Conservation (phyloP, 2,888 invertebrate species). For the Sisyra terminalis region DNA sequence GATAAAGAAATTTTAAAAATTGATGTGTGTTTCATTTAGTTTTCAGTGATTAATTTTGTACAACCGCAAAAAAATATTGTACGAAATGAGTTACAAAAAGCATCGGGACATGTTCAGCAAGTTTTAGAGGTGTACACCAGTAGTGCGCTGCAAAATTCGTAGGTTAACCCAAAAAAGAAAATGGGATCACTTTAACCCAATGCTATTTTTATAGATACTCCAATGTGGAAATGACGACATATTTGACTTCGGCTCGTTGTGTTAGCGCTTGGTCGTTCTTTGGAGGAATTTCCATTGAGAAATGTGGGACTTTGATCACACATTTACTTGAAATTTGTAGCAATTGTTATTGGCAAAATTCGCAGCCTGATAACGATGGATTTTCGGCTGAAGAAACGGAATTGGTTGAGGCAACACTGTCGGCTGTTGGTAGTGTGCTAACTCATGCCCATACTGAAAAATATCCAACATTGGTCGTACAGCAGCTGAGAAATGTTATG, state of each 20-base stretch:
- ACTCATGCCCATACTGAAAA: conserved; percentile 44
- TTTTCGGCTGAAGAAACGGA: conserved; percentile 37
- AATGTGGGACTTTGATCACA: conserved; percentile 21
- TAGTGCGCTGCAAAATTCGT: conserved; percentile 19
- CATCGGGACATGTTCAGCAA: conserved; percentile 27
- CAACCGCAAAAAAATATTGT: conserved; percentile 25
- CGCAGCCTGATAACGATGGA: conserved; percentile 27
- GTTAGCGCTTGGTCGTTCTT: conserved; percentile 45
- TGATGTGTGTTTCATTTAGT: conserved; percentile 21
- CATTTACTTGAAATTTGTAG: conserved; percentile 25
- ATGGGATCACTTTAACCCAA: no score
- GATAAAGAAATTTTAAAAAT: background rate
- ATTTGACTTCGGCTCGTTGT: conserved; percentile 36
- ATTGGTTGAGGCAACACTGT: conserved; percentile 41
- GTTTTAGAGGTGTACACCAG: conserved; percentile 26
- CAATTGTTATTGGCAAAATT: conserved; percentile 25
- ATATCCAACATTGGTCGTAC: conserved; percentile 37
- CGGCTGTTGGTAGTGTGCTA: conserved; percentile 39
- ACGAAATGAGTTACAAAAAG: conserved; percentile 24
- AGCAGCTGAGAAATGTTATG: conserved; percentile 39
- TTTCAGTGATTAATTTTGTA: conserved; percentile 28
- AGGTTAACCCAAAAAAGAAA: background rate
- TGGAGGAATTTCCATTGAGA: conserved; percentile 26
- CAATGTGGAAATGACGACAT: conserved; percentile 30
- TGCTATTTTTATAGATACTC: conserved; percentile 17